A percentile compares a stretch with the other conserved stretches of the same genome.
These are phyloP conservation scores for Drosophila mayri DNA, from an alignment of 1,140 invertebrate genomes.

Conservation along the genomic window DNA sequence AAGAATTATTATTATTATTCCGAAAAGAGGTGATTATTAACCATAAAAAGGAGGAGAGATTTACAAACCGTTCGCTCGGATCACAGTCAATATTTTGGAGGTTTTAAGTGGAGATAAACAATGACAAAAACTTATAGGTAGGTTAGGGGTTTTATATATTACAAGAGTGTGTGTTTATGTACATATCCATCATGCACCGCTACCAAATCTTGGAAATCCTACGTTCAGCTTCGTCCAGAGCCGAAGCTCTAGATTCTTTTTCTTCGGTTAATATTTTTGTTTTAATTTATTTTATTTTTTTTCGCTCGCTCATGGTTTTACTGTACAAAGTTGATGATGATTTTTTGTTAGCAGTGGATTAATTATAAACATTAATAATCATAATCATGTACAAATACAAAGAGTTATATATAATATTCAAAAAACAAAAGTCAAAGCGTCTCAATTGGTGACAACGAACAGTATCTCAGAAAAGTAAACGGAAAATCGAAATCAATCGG, in stretches of 20 bases:
- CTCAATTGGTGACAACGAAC: slow-evolving; percentile 79
- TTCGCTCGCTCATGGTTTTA: slow-evolving; percentile 64
- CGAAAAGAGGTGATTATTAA: slow-evolving; percentile 44
- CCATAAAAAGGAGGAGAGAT: slow-evolving; percentile 42
- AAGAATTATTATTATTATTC: slow-evolving; percentile 31
- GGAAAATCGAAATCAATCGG: slow-evolving; percentile 55
- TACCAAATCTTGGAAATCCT: slow-evolving; percentile 65
- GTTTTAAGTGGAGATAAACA: slow-evolving; percentile 22
- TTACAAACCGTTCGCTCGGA: slow-evolving; percentile 54
- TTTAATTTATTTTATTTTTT: slow-evolving; percentile 25
- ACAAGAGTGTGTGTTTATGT: slow-evolving; percentile 53
- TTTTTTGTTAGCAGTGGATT: slow-evolving; percentile 76
- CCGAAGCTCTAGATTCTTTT: slow-evolving; percentile 40
- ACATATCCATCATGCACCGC: slow-evolving; percentile 53
- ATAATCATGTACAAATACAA: slow-evolving; percentile 78
- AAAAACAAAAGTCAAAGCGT: slow-evolving; percentile 71
- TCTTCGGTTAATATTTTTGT: slow-evolving; percentile 31
- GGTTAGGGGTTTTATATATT: slow-evolving; percentile 32
- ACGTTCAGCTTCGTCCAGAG: slow-evolving; percentile 52
- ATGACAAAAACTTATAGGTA: slow-evolving; percentile 44
- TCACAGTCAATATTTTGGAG: slow-evolving; percentile 51
- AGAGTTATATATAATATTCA: slow-evolving; percentile 64
- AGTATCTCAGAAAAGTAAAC: slow-evolving; percentile 61
- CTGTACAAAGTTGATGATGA: slow-evolving; percentile 75
- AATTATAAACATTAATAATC: slow-evolving; percentile 81